Evolutionary conservation across 2,797 vertebrate species (phyloP), one percentile per base, ranked within the genome.

Genomic region (Sebastes trivittatus): DNA sequence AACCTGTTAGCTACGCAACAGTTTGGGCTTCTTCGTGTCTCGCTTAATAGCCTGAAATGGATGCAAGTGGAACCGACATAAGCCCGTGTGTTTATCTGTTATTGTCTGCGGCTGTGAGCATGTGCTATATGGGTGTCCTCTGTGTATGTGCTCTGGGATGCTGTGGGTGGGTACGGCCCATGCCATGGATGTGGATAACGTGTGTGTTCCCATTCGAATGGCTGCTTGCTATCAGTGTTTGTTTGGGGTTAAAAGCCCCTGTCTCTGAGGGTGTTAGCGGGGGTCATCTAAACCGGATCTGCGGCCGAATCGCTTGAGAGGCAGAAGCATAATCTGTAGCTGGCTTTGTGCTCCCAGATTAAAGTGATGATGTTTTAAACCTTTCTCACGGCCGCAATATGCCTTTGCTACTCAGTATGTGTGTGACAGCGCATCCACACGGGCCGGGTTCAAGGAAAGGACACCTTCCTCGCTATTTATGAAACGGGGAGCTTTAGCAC

Each of bases 301-400:
- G 90, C 83, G 61, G 88, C 81, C 86, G 90, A 91, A 91, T 89
- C 88, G 87, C 90, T 92, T 91, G 92, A 92, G 92, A 94, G 90
- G 92, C 93, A 93, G 88, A 84, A 80, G 87, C 83, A 75, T 94
- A 95, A 95, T 95, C 94, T 95, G 93, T 85, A 60, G 92, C 91
- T 90, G 92, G 93, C 91, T 94, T 93, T 93, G 92, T 93, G 92
- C 90, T 86, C 85, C 62, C 90, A 93, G 94, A 95, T 95, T 95
- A 95, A 92, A 94, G 89, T 81, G 83, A 90, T 93, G 88, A 93
- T 94, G 93, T 93, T 95, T 93, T 94, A 90, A 94, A 93, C 92
- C 91, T 93, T 95, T 94, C 92, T 93, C 93, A 92, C 85, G 72
- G 89, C 89, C 83, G 88, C 93, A 90, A 92, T 92, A 90, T 91